Base-by-base conservation (phyloP, 2,888 invertebrate species). In the Hypselothyrea guttata region DNA sequence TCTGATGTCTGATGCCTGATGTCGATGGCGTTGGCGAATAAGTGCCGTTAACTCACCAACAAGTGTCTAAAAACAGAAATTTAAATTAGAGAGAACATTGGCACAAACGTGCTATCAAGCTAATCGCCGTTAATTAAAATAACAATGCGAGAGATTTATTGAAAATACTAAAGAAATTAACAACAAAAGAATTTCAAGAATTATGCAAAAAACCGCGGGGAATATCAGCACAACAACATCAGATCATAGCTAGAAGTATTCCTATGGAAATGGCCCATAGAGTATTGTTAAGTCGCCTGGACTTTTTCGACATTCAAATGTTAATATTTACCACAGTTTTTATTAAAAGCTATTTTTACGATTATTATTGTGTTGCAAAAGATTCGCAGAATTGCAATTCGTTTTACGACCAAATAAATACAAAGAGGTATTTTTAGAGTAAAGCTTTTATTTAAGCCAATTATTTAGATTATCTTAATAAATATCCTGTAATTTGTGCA, bases 131-230 rank as follows among this genome's bases (percentile, higher is more conserved):
- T 35, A 46, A 46, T 46, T 46, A 46, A 34, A 46, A 46, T 46
- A 46, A 46, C 46, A 46, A 46, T 46, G 46, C 45, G 31, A 31
- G 18, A 9, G 22, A 46, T 34, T 46, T 46, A 46, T 46, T 38
- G 22, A 22, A 40, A 40, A 16, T 40, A 16, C 11, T 22, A 40
- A 40, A 22, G 22, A 38, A 38, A 38, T 38, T 35, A 46, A 13
- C 34, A 46, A 18, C 22, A 35, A 34, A 46, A 35, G 46, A 35
- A 9, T 22, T 8, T 1, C 3, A 41, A 46, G 46, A 34, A 46
- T 46, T 46, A 45, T 45, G 45, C 46, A 46, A 46, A 46, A 46
- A 18, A 46, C 34, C 34, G 22, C 34, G 22, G 22, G 22, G 22
- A 22, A 22, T 22, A 22, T 22, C 22, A 22, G 1, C 15, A 37